Conservation (phyloP, 64 coral and sea anemone genomes). For the Actinia equina region DNA sequence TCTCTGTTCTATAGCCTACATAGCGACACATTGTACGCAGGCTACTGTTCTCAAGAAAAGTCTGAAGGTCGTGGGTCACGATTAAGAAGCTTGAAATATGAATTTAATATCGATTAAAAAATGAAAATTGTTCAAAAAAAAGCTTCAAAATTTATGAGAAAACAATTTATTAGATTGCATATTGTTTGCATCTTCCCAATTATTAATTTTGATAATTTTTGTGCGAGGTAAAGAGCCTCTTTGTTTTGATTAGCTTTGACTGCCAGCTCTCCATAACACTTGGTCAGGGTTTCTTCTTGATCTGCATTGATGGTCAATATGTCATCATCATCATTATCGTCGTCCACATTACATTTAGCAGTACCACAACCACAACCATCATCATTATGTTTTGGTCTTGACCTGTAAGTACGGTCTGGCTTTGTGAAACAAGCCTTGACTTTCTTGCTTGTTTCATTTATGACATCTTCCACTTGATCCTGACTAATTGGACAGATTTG, state of each 20-base stretch:
- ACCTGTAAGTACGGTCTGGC: not conserved
- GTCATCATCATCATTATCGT: constrained; percentile 4
- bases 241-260: constrained; percentile 14
- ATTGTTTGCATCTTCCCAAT: no score
- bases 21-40: no score
- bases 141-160: no score
- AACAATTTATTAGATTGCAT: no score
- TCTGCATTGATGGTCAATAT: not conserved
- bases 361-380: not conserved
- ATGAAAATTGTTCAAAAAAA: no score
- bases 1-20: no score
- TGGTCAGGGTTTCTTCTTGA: constrained; percentile 13
- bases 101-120: no score
- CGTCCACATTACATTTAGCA: not conserved
- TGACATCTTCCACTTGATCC: not conserved
- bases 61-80: no score
- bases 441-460: not conserved
- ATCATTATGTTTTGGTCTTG: not conserved
- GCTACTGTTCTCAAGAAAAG: no score
- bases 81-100: no score
- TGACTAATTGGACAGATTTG: not conserved
- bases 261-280: constrained; percentile 9
- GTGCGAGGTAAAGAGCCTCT: constrained; percentile 19
- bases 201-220: constrained; percentile 12
- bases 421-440: not conserved